Percentiles rank a stretch among this genome's conserved stretches.
Evolutionary conservation across 2,888 invertebrate genomes (phyloP).

Genomic region (Sesia apiformis): DNA sequence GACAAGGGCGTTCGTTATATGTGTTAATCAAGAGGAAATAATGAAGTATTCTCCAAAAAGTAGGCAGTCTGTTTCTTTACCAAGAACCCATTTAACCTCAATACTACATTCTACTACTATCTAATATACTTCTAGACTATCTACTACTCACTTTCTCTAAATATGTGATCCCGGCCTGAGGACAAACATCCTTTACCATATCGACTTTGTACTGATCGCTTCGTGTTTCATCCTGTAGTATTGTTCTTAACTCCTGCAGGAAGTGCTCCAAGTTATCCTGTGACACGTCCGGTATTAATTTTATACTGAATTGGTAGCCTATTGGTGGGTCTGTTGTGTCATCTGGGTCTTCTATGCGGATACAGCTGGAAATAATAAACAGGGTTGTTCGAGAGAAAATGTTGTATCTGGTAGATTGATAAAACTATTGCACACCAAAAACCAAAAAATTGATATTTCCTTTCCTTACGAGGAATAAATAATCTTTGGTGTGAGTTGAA

Average conservation of each 20-base stretch:
- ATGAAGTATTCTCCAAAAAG: no score
- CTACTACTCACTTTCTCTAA: constrained; percentile 63
- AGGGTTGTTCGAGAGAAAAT: no score
- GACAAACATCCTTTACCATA: constrained; percentile 59
- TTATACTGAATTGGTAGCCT: constrained; percentile 69
- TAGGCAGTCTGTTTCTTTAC: no score
- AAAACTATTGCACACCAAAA: not conserved
- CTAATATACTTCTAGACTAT: no score
- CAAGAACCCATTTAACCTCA: no score
- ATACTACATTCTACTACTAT: no score
- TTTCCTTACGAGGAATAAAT: no score
- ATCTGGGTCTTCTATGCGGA: constrained; percentile 58
- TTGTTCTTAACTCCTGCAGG: constrained; percentile 38
- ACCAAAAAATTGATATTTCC: not conserved
- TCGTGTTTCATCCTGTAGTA: constrained; percentile 23
- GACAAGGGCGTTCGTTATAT: no score
- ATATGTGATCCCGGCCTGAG: constrained; percentile 63
- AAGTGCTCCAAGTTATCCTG: constrained; percentile 35
- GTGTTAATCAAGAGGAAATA: no score
- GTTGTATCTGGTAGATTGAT: no score
- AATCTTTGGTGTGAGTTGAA: no score
- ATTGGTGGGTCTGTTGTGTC: constrained; percentile 34
- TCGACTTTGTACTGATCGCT: constrained; percentile 38
- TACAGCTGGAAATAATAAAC: constrained; percentile 44
- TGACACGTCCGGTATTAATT: constrained; percentile 52